Evolutionary conservation across 2,113 vertebrate species (phyloP).

Genomic region (Marmota flaviventris): DNA sequence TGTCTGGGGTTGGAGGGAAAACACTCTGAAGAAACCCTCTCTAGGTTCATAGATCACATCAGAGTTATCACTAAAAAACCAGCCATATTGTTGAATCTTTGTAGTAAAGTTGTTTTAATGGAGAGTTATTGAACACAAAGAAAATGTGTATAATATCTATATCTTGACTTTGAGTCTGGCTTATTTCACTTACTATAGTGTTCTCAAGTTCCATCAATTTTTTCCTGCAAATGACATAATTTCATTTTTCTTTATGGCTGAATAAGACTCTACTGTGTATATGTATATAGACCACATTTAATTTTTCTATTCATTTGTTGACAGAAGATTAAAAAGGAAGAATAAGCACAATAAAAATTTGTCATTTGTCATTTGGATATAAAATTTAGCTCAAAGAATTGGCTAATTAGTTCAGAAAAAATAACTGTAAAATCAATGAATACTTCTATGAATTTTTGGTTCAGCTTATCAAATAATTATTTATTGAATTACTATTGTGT

Average conservation of each 20-base stretch:
- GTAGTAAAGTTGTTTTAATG: background rate
- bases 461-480: background rate
- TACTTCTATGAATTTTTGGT: background rate
- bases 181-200: too few species aligned
- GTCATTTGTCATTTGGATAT: background rate
- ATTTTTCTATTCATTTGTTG: too few species aligned
- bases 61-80: background rate
- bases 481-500: background rate
- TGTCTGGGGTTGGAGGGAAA: background rate
- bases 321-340: background rate
- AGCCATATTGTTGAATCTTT: background rate
- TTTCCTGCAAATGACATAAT: too few species aligned
- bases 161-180: too few species aligned
- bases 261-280: too few species aligned
- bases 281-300: too few species aligned
- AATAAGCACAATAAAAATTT: background rate
- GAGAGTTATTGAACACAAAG: background rate
- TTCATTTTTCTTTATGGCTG: too few species aligned
- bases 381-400: background rate
- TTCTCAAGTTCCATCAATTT: too few species aligned
- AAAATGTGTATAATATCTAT: background rate
- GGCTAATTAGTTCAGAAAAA: background rate
- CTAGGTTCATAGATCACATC: background rate
- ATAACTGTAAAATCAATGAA: background rate
- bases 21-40: background rate